Evolutionary conservation across 2,888 invertebrate species (phyloP), one percentile per base, ranked within the genome.

Genomic region (Morpho helenor): DNA sequence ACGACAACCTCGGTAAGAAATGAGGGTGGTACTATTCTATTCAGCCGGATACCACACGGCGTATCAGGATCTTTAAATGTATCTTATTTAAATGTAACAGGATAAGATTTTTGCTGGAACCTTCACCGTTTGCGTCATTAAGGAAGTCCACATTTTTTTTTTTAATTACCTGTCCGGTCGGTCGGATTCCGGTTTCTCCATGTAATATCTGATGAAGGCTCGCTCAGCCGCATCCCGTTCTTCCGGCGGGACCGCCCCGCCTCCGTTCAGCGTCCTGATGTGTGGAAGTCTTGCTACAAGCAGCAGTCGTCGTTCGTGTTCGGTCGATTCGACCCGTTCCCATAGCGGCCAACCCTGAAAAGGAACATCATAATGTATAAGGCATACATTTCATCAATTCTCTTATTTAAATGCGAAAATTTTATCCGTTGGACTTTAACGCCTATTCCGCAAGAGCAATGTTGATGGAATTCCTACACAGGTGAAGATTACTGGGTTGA

Each of bases 171-270:
- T 94, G 68, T 94, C 93, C 8, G 97, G 97, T 44, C 95, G 92
- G 72, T 96, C 96, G 58, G 94, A 93, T 82, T 96, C 96, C 1
- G 96, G 95, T 72, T 95, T 95, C 76, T 97, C 96, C 95, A 97
- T 96, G 80, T 96, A 98, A 78, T 96, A 95, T 60, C 98, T 92
- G 70, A 98, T 96, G 83, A 98, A 98, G 65, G 97, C 96, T 61
- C 98, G 91, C 80, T 98, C 98, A 9, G 98, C 96, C 75, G 97
- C 96, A 81, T 98, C 97, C 59, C 98, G 92, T 79, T 98, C 98
- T 68, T 96, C 95, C 0, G 92, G 92, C 43, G 94, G 94, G 68
- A 98, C 96, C 9, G 93, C 93, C 16, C 96, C 96, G 58, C 98
- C 98, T 0, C 98, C 98, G 86, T 98, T 98, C 47, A 98, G 87